A percentile compares a stretch with the other conserved stretches of the same genome.
These are phyloP conservation scores for Atta colombica DNA, from an alignment of 1,140 invertebrate species.

Conservation along the genomic window DNA sequence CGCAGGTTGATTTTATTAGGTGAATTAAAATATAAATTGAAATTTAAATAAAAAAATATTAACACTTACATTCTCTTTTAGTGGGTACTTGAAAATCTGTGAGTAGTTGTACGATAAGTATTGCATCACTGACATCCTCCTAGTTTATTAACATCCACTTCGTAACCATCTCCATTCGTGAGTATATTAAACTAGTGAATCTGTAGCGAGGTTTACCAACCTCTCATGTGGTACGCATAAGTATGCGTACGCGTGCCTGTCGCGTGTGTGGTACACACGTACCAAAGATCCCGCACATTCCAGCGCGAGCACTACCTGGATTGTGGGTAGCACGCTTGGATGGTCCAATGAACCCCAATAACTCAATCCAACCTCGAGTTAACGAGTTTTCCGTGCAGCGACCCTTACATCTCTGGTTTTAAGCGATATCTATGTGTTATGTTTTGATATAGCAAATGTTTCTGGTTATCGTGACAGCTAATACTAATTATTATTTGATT, in stretches of 20 bases:
- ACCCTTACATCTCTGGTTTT: constrained; percentile 45
- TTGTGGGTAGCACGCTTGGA: constrained; percentile 62
- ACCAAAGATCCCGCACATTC: constrained; percentile 59
- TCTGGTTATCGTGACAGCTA: constrained; percentile 25
- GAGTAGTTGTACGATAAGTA: constrained; percentile 49
- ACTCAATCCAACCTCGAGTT: constrained; percentile 70
- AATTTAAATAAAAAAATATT: constrained; percentile 2
- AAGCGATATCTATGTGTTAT: constrained; percentile 45
- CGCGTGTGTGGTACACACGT: constrained; percentile 42
- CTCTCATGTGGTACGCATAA: constrained; percentile 48
- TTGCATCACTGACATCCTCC: constrained; percentile 67
- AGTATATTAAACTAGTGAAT: constrained; percentile 73
- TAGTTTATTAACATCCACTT: constrained; percentile 76
- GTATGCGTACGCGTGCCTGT: constrained; percentile 46
- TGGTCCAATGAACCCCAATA: constrained; percentile 70
- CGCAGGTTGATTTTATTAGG: not conserved
- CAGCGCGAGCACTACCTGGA: constrained; percentile 58
- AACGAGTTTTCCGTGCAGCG: constrained; percentile 65
- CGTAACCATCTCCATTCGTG: constrained; percentile 67
- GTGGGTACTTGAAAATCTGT: constrained; percentile 35
- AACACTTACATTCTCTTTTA: not conserved
- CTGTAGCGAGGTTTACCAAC: constrained; percentile 71
- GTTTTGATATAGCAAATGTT: constrained; percentile 39
- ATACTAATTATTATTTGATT: constrained; percentile 45
- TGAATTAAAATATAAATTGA: constrained; percentile 13